Evolutionary conservation across 2,888 invertebrate genomes (phyloP).

Genomic region (Strigamia maritima): DNA sequence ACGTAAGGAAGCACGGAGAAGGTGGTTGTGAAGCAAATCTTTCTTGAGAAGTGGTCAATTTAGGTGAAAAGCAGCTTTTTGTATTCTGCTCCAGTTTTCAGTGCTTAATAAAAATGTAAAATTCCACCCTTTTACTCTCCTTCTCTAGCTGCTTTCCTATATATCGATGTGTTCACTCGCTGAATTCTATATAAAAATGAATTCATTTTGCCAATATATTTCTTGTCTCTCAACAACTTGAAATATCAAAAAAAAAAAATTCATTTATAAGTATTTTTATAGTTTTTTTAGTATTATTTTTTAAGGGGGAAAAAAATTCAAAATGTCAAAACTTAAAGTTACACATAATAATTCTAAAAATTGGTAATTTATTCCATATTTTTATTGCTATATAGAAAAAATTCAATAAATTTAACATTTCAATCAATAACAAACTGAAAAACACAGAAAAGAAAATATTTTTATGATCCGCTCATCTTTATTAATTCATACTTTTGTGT

Average conservation of each 20-base stretch:
- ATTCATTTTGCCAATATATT: background rate
- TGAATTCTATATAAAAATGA: constrained; percentile 10
- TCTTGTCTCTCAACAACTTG: constrained; percentile 1
- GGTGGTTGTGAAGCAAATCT: constrained; percentile 23
- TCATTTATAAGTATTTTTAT: background rate
- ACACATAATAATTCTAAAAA: too few species aligned
- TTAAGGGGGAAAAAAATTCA: background rate
- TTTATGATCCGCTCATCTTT: too few species aligned
- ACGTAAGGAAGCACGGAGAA: background rate
- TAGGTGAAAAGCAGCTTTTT: constrained; percentile 34
- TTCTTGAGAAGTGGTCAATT: constrained; percentile 29
- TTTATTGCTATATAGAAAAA: background rate
- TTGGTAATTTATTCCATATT: background rate
- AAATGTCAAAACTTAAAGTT: too few species aligned
- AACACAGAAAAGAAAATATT: too few species aligned
- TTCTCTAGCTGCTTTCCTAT: background rate
- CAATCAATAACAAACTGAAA: too few species aligned
- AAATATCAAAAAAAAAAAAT: background rate
- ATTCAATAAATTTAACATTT: too few species aligned
- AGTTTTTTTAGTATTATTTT: too few species aligned
- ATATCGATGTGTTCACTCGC: constrained; percentile 6
- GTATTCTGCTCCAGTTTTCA: constrained; percentile 26
- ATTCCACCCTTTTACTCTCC: background rate
- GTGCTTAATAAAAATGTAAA: constrained; percentile 34
- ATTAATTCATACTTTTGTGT: too few species aligned